phyloP scores from a whole-genome alignment of 2,113 vertebrate genomes.

The Platichthys stellatus region DNA sequence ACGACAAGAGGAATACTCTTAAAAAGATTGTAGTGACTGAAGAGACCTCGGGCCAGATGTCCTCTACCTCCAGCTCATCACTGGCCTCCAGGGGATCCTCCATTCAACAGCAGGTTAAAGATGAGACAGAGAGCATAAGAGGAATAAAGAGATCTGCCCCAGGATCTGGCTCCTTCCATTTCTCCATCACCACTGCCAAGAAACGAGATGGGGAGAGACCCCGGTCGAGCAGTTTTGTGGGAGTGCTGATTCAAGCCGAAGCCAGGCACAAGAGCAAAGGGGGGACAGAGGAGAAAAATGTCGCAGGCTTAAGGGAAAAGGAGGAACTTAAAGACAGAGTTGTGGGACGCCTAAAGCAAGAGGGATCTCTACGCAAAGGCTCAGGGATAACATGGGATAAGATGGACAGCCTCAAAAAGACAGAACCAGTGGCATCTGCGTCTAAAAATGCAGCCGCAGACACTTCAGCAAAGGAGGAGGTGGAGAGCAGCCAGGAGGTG shows the following conservation, averaged over 20 bases:
- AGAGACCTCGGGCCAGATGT: conserved; percentile 1
- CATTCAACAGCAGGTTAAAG: conserved; percentile 36
- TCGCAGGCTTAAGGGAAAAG: conserved; percentile 65
- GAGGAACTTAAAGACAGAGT: conserved; percentile 51
- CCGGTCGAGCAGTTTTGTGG: conserved; percentile 78
- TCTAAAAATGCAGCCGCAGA: conserved; percentile 28
- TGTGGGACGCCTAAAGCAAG: conserved; percentile 36
- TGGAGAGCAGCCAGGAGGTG: conserved; percentile 43
- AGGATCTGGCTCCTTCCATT: conserved; percentile 73
- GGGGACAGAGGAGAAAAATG: conserved; percentile 58
- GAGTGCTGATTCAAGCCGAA: conserved; percentile 70
- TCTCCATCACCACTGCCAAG: conserved; percentile 81
- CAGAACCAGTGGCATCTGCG: conserved; percentile 14
- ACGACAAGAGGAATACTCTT: conserved; percentile 38
- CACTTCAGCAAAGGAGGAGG: conserved; percentile 1
- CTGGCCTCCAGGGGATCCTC: conserved; percentile 30
- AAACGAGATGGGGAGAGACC: conserved; percentile 76
- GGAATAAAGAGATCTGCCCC: conserved; percentile 67
- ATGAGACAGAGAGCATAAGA: conserved; percentile 35
- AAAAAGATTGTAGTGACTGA: conserved; percentile 26
- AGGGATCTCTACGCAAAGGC: conserved; percentile 24
- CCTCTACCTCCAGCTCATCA: background rate
- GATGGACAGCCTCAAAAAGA: conserved; percentile 47
- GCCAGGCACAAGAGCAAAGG: conserved; percentile 35
- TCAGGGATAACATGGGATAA: conserved; percentile 38